Evolutionary conservation across 2,797 vertebrate species (phyloP).

Genomic region (Microcaecilia unicolor): DNA sequence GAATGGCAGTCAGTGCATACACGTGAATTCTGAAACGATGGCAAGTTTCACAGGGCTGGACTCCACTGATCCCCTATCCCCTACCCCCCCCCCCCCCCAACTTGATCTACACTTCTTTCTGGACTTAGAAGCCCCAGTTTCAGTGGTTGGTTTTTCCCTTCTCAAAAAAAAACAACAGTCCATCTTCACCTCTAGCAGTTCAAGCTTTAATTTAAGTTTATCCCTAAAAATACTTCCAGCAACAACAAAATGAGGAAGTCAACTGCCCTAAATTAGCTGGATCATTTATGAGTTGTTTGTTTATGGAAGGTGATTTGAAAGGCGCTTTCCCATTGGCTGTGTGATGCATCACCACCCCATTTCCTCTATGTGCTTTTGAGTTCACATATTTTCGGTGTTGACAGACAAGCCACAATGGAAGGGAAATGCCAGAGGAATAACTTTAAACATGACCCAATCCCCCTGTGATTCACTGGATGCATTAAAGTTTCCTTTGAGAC

Average conservation of each 20-base stretch:
- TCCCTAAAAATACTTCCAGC: constrained; percentile 24
- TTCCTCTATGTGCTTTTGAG: constrained; percentile 16
- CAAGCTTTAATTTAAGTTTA: background rate
- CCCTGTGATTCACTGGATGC: constrained; percentile 42
- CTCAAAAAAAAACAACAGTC: too few species aligned
- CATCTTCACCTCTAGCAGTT: background rate
- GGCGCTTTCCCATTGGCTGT: constrained; percentile 18
- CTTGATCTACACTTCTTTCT: too few species aligned
- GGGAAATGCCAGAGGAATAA: constrained; percentile 50
- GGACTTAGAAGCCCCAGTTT: too few species aligned
- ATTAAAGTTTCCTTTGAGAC: constrained; percentile 53
- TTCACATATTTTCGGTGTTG: constrained; percentile 37
- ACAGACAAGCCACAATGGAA: constrained; percentile 35
- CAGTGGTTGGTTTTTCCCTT: too few species aligned
- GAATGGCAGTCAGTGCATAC: too few species aligned
- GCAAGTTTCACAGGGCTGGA: too few species aligned
- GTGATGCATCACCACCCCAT: constrained; percentile 19
- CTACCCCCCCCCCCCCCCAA: too few species aligned
- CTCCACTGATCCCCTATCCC: too few species aligned
- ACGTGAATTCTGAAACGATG: too few species aligned
- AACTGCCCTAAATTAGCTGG: constrained; percentile 9
- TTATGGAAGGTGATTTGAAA: constrained; percentile 13
- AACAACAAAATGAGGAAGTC: constrained; percentile 5
- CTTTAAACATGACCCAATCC: constrained; percentile 48
- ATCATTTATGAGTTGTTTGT: too few species aligned